A percentile compares a stretch with the other conserved stretches of the same genome.
These are phyloP conservation scores for Mnemiopsis leidyi DNA, from an alignment of 37 sponge, comb jelly and placozoan genomes.

Conservation along the genomic window DNA sequence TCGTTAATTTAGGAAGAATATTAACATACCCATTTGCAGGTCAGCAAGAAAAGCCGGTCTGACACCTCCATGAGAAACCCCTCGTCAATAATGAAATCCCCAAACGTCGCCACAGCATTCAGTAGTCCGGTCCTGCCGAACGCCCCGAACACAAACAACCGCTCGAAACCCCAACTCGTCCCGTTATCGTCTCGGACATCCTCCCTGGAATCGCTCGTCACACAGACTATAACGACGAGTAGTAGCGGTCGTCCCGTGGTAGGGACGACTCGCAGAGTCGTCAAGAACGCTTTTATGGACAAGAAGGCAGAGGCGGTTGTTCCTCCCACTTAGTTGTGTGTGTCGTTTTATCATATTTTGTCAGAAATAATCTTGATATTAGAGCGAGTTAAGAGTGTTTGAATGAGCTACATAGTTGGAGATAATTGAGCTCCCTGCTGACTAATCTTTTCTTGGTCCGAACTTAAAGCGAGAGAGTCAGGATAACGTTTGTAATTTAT, in stretches of 20 bases:
- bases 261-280: background rate
- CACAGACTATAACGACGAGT: constrained; percentile 31
- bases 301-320: constrained; percentile 8
- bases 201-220: constrained; percentile 1
- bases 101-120: background rate
- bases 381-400: too few species aligned
- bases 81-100: background rate
- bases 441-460: too few species aligned
- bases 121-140: constrained; percentile 43
- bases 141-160: constrained; percentile 44
- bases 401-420: too few species aligned
- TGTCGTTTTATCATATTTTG: too few species aligned
- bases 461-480: too few species aligned
- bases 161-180: constrained; percentile 4
- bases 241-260: background rate
- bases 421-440: too few species aligned
- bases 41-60: constrained; percentile 22
- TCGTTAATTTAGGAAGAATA: too few species aligned
- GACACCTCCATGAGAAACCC: constrained; percentile 44
- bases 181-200: constrained; percentile 14
- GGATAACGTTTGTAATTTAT: too few species aligned
- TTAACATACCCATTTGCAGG: background rate
- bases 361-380: too few species aligned
- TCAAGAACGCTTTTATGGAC: constrained; percentile 54
- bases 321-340: constrained; percentile 48